Percentiles rank a stretch among this genome's conserved stretches.
Evolutionary conservation across 2,113 vertebrate genomes (phyloP).

Genomic region (Falcunculus frontatus): DNA sequence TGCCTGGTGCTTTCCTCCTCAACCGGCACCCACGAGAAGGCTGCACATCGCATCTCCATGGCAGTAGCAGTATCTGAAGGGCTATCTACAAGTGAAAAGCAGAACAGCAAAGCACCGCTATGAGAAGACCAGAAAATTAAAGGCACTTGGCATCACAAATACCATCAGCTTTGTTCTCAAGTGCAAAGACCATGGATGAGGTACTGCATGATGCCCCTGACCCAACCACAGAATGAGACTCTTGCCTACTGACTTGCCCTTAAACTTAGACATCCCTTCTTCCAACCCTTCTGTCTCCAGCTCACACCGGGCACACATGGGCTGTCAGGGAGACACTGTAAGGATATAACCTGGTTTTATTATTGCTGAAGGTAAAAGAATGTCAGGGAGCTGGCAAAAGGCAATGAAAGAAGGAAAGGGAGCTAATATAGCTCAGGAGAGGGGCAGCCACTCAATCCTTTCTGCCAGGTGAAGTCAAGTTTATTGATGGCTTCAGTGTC

Average conservation of each 20-base stretch:
- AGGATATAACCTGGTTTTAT: background rate
- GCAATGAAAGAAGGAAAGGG: background rate
- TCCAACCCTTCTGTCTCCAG: background rate
- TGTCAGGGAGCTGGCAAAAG: background rate
- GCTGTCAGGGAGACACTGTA: background rate
- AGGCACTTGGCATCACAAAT: background rate
- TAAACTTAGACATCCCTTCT: background rate
- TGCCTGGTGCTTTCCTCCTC: background rate
- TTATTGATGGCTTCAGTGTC: background rate
- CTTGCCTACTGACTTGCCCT: background rate
- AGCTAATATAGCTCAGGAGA: background rate
- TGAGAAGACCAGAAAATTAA: background rate
- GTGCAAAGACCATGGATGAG: background rate
- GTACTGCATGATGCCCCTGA: background rate
- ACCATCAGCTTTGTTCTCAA: background rate
- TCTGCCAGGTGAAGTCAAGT: background rate
- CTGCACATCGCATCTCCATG: constrained; percentile 76
- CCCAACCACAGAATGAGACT: background rate
- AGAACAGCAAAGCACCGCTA: background rate
- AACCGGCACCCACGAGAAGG: constrained; percentile 82
- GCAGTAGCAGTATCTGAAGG: constrained; percentile 42
- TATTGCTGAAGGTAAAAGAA: background rate
- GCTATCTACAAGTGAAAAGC: constrained; percentile 48
- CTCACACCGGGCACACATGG: background rate
- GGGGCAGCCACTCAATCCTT: background rate